Conservation (phyloP, 2,888 invertebrate species). For the Spialia ferax region DNA sequence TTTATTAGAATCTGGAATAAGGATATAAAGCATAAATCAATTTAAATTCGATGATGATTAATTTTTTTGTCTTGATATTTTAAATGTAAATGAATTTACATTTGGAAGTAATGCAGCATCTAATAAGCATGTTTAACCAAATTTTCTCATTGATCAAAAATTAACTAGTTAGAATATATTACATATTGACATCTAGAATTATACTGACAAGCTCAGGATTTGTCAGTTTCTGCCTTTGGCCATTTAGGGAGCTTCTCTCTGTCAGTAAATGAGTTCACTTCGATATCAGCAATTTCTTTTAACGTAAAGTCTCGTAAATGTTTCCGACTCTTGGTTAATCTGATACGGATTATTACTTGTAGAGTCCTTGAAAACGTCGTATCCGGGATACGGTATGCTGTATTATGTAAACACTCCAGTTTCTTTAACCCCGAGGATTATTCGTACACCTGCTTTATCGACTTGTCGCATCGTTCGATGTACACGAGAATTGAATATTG, state of each 20-base stretch:
- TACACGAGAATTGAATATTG: neutral
- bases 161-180: no score
- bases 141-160: no score
- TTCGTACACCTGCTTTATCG: slow-evolving; percentile 21
- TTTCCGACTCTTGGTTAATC: slow-evolving; percentile 17
- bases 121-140: no score
- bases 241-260: no score
- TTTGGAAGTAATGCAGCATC: no score
- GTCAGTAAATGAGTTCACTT: neutral
- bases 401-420: slow-evolving; percentile 15
- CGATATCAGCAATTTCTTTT: neutral
- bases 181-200: no score
- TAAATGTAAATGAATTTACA: neutral
- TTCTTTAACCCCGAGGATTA: slow-evolving; percentile 25
- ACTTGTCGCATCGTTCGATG: neutral
- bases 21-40: neutral
- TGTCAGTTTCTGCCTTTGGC: no score
- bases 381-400: slow-evolving; percentile 19
- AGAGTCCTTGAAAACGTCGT: slow-evolving; percentile 3
- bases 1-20: slow-evolving; percentile 14
- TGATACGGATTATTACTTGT: slow-evolving; percentile 18
- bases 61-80: no score
- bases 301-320: neutral
- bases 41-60: neutral
- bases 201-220: no score